These are phyloP conservation scores for Anthonomus grandis DNA, from an alignment of 1,140 invertebrate species.

Conservation along the genomic window DNA sequence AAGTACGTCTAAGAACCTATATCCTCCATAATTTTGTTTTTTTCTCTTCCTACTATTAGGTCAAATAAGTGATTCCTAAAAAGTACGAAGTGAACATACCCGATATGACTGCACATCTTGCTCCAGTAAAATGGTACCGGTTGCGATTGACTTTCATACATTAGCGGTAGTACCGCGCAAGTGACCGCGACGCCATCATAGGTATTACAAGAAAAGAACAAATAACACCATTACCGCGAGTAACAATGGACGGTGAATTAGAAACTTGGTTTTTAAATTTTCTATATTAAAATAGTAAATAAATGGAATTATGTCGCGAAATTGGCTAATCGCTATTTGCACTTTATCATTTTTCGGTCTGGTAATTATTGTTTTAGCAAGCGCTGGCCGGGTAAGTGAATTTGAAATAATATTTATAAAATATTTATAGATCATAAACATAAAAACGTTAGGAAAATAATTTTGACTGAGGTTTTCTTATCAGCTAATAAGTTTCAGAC, in stretches of 20 bases:
- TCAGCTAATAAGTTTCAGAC: no score
- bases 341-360: constrained; percentile 27
- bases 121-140: constrained; percentile 5
- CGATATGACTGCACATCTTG: constrained; percentile 6
- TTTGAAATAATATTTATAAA: background rate
- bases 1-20: no score
- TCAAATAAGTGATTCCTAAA: no score
- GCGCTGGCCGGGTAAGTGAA: constrained; percentile 11
- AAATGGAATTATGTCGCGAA: constrained; percentile 27
- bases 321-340: constrained; percentile 25
- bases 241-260: constrained; percentile 2
- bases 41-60: no score
- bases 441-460: no score
- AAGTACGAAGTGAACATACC: no score
- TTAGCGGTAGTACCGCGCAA: background rate
- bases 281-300: background rate
- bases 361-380: constrained; percentile 22
- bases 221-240: background rate
- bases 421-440: background rate
- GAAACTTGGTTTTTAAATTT: background rate
- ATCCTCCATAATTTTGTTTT: no score
- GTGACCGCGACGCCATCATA: background rate
- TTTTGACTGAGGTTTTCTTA: no score
- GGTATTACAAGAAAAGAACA: background rate
- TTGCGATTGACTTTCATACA: constrained; percentile 8